Evolutionary conservation across 1,140 invertebrate genomes (phyloP).

Genomic region (Harpegnathos saltator): DNA sequence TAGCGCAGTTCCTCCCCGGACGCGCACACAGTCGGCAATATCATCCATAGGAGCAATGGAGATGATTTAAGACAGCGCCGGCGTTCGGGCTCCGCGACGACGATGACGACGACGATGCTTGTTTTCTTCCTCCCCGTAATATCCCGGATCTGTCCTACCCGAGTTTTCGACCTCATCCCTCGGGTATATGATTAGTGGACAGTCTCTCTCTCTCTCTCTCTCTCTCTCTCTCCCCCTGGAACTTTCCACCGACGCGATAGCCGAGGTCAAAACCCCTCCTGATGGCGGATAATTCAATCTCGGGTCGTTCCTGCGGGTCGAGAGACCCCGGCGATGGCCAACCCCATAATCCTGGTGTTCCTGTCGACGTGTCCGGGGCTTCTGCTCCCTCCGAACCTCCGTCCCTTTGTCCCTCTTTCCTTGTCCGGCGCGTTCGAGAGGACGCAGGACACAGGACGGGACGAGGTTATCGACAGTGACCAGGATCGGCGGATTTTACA

Average conservation of each 20-base stretch:
- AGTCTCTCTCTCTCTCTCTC: constrained; percentile 65
- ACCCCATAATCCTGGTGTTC: constrained; percentile 72
- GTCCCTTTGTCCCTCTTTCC: constrained; percentile 69
- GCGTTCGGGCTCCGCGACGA: constrained; percentile 61
- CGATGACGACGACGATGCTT: constrained; percentile 39
- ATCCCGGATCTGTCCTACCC: constrained; percentile 67
- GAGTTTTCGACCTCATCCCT: constrained; percentile 64
- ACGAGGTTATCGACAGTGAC: constrained; percentile 79
- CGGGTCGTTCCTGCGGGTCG: constrained; percentile 69
- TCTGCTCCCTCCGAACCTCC: constrained; percentile 57
- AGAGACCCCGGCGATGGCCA: constrained; percentile 63
- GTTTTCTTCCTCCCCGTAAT: constrained; percentile 77
- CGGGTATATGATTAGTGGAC: constrained; percentile 79
- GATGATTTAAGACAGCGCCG: constrained; percentile 77
- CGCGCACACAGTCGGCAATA: constrained; percentile 62
- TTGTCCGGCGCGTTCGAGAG: constrained; percentile 42
- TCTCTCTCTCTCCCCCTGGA: constrained; percentile 66
- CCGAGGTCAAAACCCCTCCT: constrained; percentile 72
- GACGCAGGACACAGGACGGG: constrained; percentile 42
- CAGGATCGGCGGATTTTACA: constrained; percentile 78
- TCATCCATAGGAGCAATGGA: constrained; percentile 61
- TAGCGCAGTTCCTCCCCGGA: constrained; percentile 35
- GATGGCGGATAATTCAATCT: constrained; percentile 83
- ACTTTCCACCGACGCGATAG: constrained; percentile 72
- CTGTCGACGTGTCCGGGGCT: constrained; percentile 68